Evolutionary conservation across 2,797 vertebrate species (phyloP).

Genomic region (Ctenopoma multispine): DNA sequence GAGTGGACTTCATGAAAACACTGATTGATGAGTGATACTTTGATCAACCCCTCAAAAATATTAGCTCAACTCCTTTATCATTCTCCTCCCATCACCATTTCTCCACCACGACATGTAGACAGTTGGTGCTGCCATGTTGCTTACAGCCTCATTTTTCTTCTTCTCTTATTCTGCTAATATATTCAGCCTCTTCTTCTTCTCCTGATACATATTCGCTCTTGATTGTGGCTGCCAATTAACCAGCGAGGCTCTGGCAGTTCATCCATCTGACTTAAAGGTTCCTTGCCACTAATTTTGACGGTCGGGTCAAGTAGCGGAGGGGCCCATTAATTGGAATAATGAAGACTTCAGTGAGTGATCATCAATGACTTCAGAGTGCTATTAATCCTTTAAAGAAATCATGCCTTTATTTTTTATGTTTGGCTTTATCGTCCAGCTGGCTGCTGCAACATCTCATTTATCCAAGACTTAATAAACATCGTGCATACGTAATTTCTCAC

Average conservation of each 20-base stretch:
- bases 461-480: slow-evolving; percentile 77
- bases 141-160: slow-evolving; percentile 66
- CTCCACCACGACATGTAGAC: slow-evolving; percentile 52
- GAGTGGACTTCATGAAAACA: not conserved
- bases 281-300: slow-evolving; percentile 78
- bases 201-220: slow-evolving; percentile 76
- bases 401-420: slow-evolving; percentile 79
- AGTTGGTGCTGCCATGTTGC: slow-evolving; percentile 65
- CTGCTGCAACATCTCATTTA: slow-evolving; percentile 79
- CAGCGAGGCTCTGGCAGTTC: slow-evolving; percentile 66
- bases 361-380: slow-evolving; percentile 69
- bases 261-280: slow-evolving; percentile 84
- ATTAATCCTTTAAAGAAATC: slow-evolving; percentile 81
- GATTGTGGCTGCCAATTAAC: slow-evolving; percentile 77
- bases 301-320: slow-evolving; percentile 80
- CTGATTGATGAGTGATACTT: not conserved
- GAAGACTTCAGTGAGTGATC: slow-evolving; percentile 84
- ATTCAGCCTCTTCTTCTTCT: slow-evolving; percentile 64
- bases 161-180: slow-evolving; percentile 63
- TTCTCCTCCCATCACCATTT: slow-evolving; percentile 57
- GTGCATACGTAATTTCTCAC: slow-evolving; percentile 47
- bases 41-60: slow-evolving; percentile 38
- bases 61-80: slow-evolving; percentile 44
- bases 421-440: slow-evolving; percentile 69
- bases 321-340: slow-evolving; percentile 85